These are phyloP conservation scores for Lepidocolaptes lacrymiger DNA, from an alignment of 2,797 vertebrate species.

Conservation along the genomic window DNA sequence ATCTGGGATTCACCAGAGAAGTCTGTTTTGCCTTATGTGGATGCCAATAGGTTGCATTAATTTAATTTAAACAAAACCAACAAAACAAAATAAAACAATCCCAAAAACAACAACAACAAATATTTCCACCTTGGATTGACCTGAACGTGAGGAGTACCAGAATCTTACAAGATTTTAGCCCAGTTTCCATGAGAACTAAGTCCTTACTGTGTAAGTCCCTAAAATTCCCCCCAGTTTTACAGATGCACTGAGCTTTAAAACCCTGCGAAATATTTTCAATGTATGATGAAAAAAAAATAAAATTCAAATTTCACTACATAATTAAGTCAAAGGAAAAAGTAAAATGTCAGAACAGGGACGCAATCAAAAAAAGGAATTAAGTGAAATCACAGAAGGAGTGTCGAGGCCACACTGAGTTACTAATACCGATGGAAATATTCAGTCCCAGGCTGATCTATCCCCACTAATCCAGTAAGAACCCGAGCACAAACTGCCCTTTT, in stretches of 20 bases:
- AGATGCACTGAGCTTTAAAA: neutral
- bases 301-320: neutral
- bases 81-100: no score
- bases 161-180: neutral
- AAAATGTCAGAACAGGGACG: neutral
- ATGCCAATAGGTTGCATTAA: neutral
- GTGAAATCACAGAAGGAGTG: neutral
- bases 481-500: neutral
- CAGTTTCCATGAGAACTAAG: neutral
- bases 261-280: neutral
- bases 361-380: neutral
- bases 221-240: neutral
- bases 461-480: neutral
- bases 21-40: neutral
- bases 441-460: neutral
- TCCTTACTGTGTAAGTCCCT: neutral
- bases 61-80: neutral
- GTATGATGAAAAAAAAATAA: neutral
- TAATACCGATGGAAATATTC: neutral
- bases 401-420: neutral
- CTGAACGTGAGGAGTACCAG: neutral
- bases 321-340: neutral
- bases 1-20: fast-evolving
- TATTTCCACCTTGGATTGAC: neutral
- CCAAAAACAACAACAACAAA: no score